Conservation (phyloP, 2,888 invertebrate genomes). For the Heliconius cydno region DNA sequence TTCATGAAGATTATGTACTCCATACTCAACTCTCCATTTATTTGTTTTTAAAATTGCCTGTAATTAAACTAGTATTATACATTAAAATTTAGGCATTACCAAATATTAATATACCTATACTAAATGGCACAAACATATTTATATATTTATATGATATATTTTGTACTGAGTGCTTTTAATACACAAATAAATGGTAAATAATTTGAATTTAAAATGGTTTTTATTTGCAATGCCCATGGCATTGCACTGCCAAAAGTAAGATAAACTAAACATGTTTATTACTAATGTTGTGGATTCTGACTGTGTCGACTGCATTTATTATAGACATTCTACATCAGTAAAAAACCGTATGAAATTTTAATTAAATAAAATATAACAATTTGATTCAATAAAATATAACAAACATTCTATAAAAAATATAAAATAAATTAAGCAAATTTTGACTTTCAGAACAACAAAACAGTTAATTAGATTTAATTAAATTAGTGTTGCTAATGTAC, state of each 20-base stretch:
- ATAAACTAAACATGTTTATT: too few species aligned
- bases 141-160: too few species aligned
- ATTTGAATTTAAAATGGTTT: too few species aligned
- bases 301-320: too few species aligned
- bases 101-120: too few species aligned
- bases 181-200: too few species aligned
- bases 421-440: background rate
- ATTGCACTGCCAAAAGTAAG: too few species aligned
- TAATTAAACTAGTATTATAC: constrained; percentile 51
- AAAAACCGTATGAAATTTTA: background rate
- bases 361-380: background rate
- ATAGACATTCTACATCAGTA: background rate
- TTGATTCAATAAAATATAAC: background rate
- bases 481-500: background rate
- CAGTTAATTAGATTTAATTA: background rate
- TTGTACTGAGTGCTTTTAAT: too few species aligned
- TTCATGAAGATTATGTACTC: constrained; percentile 83
- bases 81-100: background rate
- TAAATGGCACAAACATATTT: too few species aligned
- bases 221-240: too few species aligned
- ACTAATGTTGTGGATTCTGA: too few species aligned
- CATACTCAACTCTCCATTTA: constrained; percentile 90
- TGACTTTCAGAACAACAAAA: background rate
- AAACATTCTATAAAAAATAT: background rate
- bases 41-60: constrained; percentile 91